Conservation (phyloP, 2,888 invertebrate genomes). For the Lithophane ornitopus region DNA sequence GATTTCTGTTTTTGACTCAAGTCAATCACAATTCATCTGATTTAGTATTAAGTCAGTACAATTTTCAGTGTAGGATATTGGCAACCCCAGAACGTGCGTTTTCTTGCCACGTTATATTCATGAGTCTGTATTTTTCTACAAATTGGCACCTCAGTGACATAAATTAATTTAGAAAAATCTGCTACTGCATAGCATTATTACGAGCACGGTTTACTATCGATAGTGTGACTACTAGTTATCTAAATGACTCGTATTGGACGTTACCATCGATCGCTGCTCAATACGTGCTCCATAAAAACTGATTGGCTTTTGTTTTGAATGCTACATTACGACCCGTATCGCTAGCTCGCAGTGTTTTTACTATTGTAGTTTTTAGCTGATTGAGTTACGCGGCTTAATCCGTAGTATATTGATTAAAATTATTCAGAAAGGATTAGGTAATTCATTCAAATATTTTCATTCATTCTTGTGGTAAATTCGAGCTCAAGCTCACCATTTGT, state of each 20-base stretch:
- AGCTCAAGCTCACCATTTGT: not conserved
- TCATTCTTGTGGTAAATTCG: too few relatives aligned
- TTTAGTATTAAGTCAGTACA: not conserved
- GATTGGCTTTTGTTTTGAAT: conserved; percentile 58
- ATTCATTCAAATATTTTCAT: conserved; percentile 14
- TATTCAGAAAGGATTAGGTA: not conserved
- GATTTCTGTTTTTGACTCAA: not conserved
- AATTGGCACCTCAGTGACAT: not conserved
- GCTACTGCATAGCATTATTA: not conserved
- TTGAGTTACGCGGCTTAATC: conserved; percentile 8
- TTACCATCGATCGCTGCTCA: conserved; percentile 38
- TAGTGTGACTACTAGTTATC: conserved; percentile 20
- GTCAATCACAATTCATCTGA: not conserved
- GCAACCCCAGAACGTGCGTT: not conserved
- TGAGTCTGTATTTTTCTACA: not conserved
- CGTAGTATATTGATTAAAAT: not conserved
- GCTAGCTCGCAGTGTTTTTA: conserved; percentile 8
- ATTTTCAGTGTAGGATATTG: not conserved
- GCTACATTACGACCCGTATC: conserved; percentile 43
- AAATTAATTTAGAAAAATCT: not conserved
- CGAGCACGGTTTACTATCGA: not conserved
- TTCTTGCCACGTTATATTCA: too few relatives aligned
- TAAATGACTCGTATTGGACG: conserved; percentile 25
- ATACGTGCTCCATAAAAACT: conserved; percentile 53
- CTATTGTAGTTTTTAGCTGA: conserved; percentile 30